Percentiles rank a stretch among this genome's conserved stretches.
phyloP scores from a whole-genome alignment of 2,113 vertebrate genomes.

The Forbesichthys agassizii region DNA sequence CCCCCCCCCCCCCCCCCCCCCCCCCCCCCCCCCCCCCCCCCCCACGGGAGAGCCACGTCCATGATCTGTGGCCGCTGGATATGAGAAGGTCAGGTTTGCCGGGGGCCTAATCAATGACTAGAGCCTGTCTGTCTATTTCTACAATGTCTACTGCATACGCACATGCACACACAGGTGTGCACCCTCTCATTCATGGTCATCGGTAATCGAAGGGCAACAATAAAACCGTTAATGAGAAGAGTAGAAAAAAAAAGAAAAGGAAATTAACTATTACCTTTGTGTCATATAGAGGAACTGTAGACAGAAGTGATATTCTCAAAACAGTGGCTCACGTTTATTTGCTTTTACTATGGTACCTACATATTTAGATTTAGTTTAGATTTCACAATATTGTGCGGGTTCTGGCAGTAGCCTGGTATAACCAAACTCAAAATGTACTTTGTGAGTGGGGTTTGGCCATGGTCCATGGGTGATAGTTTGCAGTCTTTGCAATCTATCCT shows the following conservation, averaged over 20 bases:
- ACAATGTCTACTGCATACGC: conserved; percentile 12
- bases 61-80: conserved; percentile 48
- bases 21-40: too few relatives aligned
- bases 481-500: too few relatives aligned
- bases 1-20: too few relatives aligned
- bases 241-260: conserved; percentile 37
- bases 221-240: conserved; percentile 34
- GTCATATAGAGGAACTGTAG: conserved; percentile 7
- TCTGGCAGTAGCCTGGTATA: too few relatives aligned
- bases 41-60: conserved; percentile 60
- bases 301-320: neutral
- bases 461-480: too few relatives aligned
- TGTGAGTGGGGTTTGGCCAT: too few relatives aligned
- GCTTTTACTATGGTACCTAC: too few relatives aligned
- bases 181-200: conserved; percentile 21
- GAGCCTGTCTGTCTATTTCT: conserved; percentile 55
- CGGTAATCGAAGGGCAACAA: conserved; percentile 49
- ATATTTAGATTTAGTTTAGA: neutral
- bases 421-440: too few relatives aligned
- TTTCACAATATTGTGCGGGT: neutral
- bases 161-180: conserved; percentile 16
- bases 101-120: conserved; percentile 63
- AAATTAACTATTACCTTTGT: conserved; percentile 56
- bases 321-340: too few relatives aligned
- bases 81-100: conserved; percentile 58